A percentile compares a stretch with the other conserved stretches of the same genome.
Evolutionary conservation across 2,113 vertebrate genomes (phyloP).

Genomic region (Halichoerus grypus): DNA sequence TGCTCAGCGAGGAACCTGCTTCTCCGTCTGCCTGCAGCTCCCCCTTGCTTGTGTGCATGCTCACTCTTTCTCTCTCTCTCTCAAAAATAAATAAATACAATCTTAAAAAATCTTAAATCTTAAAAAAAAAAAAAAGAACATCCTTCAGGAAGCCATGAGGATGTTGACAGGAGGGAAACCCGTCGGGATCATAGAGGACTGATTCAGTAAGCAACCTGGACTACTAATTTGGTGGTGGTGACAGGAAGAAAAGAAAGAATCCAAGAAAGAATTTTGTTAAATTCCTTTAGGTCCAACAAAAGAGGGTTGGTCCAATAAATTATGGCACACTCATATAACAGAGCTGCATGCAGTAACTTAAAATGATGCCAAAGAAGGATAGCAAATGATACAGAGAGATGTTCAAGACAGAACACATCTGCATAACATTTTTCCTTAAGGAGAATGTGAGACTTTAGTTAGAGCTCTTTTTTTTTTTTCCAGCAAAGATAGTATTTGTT

Average conservation of each 20-base stretch:
- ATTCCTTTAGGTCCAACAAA: background rate
- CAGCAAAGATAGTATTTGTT: no score
- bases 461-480: background rate
- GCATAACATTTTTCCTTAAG: background rate
- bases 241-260: background rate
- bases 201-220: background rate
- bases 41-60: no score
- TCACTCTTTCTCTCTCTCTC: no score
- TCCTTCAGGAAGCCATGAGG: background rate
- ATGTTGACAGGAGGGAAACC: background rate
- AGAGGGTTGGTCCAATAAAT: background rate
- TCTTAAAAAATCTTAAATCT: no score
- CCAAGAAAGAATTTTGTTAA: background rate
- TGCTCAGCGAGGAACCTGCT: no score
- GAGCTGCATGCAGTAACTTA: background rate
- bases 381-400: background rate
- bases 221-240: background rate
- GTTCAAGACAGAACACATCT: background rate
- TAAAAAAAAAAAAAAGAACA: no score
- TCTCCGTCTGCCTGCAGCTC: no score
- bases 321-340: background rate
- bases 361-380: background rate
- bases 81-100: no score
- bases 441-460: background rate
- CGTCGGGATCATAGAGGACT: background rate